Percentiles rank a stretch among this genome's conserved stretches.
Conservation (phyloP, 2,888 invertebrate species). For the Catocala sponsa region DNA sequence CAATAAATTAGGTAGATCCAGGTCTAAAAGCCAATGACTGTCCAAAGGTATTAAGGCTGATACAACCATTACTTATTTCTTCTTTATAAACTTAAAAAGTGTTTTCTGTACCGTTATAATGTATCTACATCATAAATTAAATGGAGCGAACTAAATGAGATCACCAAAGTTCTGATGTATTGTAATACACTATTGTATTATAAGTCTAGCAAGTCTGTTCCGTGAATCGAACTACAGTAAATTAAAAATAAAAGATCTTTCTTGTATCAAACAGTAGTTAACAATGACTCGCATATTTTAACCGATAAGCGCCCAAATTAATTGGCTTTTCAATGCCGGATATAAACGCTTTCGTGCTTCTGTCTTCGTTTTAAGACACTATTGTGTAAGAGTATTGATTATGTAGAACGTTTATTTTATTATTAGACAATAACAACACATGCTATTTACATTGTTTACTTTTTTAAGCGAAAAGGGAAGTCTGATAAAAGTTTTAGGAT, state of each 20-base stretch:
- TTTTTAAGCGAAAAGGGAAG: too few species aligned
- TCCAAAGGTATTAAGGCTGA: neutral
- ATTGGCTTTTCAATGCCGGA: slow-evolving; percentile 13
- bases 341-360: slow-evolving; percentile 14
- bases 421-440: neutral
- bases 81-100: neutral
- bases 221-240: too few species aligned
- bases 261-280: neutral
- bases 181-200: too few species aligned
- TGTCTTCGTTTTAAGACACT: neutral
- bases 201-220: too few species aligned
- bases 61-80: neutral
- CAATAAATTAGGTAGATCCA: neutral
- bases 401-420: neutral
- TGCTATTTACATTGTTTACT: too few species aligned
- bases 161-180: too few species aligned
- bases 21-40: neutral
- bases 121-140: too few species aligned
- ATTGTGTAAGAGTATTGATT: slow-evolving; percentile 3
- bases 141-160: too few species aligned
- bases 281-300: slow-evolving; percentile 7
- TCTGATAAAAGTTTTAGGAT: too few species aligned
- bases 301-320: neutral
- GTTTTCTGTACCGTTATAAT: too few species aligned
- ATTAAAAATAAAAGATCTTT: too few species aligned